Conservation (phyloP, 2,113 vertebrate genomes). For the Eira barbara region DNA sequence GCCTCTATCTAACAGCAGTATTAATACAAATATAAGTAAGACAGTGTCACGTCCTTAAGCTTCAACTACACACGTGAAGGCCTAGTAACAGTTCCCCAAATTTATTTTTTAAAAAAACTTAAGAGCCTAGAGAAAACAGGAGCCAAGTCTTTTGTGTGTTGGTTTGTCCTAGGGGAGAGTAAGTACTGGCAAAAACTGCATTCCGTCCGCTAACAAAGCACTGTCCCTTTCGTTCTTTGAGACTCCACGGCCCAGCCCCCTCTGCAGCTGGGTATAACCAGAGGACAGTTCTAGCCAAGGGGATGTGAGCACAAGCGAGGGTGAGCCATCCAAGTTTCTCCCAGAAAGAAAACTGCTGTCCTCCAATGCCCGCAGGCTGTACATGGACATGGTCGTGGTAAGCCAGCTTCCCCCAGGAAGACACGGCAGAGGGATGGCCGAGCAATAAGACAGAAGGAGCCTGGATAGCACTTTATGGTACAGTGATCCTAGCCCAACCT, state of each 20-base stretch:
- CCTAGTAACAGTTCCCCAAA: background rate
- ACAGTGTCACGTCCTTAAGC: background rate
- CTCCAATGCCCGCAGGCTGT: background rate
- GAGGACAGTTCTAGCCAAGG: background rate
- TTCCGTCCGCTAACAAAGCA: background rate
- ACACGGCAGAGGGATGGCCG: background rate
- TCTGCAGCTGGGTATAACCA: background rate
- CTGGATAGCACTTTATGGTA: background rate
- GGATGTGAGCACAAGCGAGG: background rate
- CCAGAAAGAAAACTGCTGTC: background rate
- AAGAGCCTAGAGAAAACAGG: background rate
- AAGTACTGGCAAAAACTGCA: background rate
- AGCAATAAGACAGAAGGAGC: background rate
- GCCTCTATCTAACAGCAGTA: background rate
- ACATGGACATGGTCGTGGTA: background rate
- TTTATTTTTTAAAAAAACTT: background rate
- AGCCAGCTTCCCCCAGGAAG: background rate
- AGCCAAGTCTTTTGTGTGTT: background rate
- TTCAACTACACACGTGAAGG: background rate
- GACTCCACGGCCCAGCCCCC: background rate
- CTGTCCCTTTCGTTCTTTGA: background rate
- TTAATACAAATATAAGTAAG: background rate
- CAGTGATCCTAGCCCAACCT: background rate
- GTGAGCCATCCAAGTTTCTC: background rate
- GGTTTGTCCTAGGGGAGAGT: background rate